Conservation (phyloP, 2,888 invertebrate species). For the Cryptophagus acutangulus region DNA sequence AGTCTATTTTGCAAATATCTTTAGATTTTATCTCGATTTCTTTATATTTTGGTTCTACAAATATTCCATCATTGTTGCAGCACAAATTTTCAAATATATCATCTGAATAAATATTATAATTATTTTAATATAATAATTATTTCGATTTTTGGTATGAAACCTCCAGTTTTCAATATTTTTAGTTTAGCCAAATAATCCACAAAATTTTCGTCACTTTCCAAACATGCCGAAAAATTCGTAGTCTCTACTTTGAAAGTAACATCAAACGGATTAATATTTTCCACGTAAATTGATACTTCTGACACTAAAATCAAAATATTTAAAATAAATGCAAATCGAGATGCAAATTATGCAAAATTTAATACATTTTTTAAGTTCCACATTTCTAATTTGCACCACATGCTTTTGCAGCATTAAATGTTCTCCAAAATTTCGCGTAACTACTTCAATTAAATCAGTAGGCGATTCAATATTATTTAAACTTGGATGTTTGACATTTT, state of each 20-base stretch:
- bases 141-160: too few species aligned
- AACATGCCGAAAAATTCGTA: conserved; percentile 36
- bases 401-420: conserved; percentile 26
- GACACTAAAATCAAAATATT: conserved; percentile 8
- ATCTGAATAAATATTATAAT: conserved; percentile 19
- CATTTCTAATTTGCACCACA: conserved; percentile 23
- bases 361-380: conserved; percentile 29
- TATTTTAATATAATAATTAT: too few species aligned
- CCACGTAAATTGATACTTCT: conserved; percentile 40
- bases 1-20: conserved; percentile 35
- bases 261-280: conserved; percentile 43
- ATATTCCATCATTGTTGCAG: conserved; percentile 36
- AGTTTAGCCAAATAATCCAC: conserved; percentile 11
- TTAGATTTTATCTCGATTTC: conserved; percentile 30
- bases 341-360: too few species aligned
- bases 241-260: conserved; percentile 28
- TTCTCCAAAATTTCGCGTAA: conserved; percentile 20
- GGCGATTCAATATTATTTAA: too few species aligned
- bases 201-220: conserved; percentile 15
- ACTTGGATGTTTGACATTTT: not conserved
- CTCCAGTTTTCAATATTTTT: conserved; percentile 6
- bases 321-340: too few species aligned
- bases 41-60: conserved; percentile 36
- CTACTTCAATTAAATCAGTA: conserved; percentile 6
- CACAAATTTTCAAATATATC: conserved; percentile 37